Evolutionary conservation across 2,113 vertebrate species (phyloP).

Genomic region (Sitta europaea): DNA sequence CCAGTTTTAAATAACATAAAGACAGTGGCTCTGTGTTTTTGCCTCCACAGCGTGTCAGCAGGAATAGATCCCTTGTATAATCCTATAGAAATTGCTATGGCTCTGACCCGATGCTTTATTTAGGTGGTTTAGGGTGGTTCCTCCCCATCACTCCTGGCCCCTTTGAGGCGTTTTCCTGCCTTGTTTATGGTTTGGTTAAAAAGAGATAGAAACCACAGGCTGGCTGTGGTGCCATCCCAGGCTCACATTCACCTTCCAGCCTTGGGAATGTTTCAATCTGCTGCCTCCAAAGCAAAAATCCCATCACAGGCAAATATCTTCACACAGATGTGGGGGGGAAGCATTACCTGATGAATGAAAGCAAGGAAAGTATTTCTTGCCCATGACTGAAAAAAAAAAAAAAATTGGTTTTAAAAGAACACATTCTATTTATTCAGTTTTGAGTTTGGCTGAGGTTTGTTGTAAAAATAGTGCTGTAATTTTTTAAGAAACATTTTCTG

Average conservation of each 20-base stretch:
- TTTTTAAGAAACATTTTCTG: conserved; percentile 67
- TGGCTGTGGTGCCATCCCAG: not conserved
- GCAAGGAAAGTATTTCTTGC: conserved; percentile 32
- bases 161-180: not conserved
- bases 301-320: not conserved
- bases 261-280: not conserved
- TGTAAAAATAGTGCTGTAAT: conserved; percentile 53
- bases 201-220: not conserved
- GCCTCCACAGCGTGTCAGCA: not conserved
- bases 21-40: not conserved
- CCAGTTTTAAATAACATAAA: not conserved
- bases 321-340: not conserved
- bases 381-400: conserved; percentile 35
- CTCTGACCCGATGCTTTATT: not conserved
- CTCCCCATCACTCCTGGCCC: not conserved
- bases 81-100: not conserved
- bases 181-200: not conserved
- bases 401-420: conserved; percentile 33
- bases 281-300: not conserved
- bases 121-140: not conserved
- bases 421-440: conserved; percentile 51
- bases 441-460: conserved; percentile 58
- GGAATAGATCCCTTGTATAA: not conserved
- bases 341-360: conserved; percentile 44
- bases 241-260: not conserved